A percentile compares a stretch with the other conserved stretches of the same genome.
Evolutionary conservation across 1,140 invertebrate genomes (phyloP).

Genomic region (Nasonia giraulti): DNA sequence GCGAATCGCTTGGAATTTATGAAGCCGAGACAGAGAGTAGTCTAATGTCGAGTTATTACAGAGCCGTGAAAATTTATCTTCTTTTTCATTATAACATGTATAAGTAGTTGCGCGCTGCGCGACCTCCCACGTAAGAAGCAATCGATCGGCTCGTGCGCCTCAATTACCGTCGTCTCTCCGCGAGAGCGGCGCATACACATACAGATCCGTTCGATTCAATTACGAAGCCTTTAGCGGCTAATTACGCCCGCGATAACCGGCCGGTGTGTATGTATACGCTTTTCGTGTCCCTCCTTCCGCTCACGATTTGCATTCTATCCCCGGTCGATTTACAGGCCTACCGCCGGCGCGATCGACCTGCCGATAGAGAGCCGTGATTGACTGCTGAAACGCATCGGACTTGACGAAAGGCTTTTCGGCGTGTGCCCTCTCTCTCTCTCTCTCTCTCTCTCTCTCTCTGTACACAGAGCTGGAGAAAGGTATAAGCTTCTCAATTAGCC

Average conservation of each 20-base stretch:
- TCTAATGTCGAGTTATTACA: conserved; percentile 45
- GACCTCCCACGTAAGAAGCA: background rate
- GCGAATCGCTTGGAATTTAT: conserved; percentile 22
- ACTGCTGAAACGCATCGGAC: conserved; percentile 41
- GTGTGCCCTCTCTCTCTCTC: background rate
- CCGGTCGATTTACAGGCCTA: background rate
- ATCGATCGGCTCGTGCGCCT: too few relatives aligned
- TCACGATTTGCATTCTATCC: conserved; percentile 24
- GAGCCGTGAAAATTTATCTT: conserved; percentile 16
- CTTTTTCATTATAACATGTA: too few relatives aligned
- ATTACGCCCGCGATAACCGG: background rate
- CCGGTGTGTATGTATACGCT: too few relatives aligned
- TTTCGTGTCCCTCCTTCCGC: background rate
- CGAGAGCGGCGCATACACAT: too few relatives aligned
- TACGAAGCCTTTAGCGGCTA: background rate
- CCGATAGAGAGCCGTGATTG: conserved; percentile 19
- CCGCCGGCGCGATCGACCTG: background rate
- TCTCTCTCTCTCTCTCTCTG: too few relatives aligned
- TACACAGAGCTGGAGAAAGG: background rate
- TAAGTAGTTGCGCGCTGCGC: too few relatives aligned
- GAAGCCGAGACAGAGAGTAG: background rate
- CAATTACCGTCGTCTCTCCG: too few relatives aligned
- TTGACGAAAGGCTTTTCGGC: conserved; percentile 20
- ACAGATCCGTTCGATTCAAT: background rate
- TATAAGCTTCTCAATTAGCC: conserved; percentile 38